A percentile compares a stretch with the other conserved stretches of the same genome.
phyloP scores from a whole-genome alignment of 2,797 vertebrate species.

The Balearica regulorum region DNA sequence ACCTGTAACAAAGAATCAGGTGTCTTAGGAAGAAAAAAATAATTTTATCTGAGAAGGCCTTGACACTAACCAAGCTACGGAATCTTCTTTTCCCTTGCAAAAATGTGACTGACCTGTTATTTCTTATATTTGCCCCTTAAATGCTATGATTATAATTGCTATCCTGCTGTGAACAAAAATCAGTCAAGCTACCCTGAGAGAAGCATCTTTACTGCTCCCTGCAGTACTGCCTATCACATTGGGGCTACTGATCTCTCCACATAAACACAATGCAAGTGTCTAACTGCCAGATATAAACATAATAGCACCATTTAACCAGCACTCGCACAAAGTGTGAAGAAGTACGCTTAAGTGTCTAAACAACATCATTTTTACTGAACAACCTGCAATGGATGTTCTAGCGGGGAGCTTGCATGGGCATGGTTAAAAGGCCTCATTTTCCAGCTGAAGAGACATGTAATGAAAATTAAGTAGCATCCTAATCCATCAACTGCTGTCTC shows the following conservation, averaged over 20 bases:
- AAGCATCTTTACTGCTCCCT: background rate
- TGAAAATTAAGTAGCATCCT: background rate
- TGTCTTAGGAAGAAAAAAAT: background rate
- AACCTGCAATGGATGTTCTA: slow-evolving; percentile 13
- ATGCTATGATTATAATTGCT: background rate
- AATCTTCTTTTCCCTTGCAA: background rate
- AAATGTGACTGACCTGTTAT: background rate
- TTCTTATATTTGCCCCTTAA: background rate
- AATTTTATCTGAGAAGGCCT: background rate
- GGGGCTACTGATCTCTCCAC: background rate
- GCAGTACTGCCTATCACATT: background rate
- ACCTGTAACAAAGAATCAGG: background rate
- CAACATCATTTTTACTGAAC: slow-evolving; percentile 36
- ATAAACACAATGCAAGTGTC: background rate
- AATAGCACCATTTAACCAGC: background rate
- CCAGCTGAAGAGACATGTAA: background rate
- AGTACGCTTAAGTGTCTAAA: background rate
- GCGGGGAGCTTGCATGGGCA: background rate
- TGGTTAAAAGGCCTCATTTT: background rate
- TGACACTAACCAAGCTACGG: background rate
- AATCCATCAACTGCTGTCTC: background rate
- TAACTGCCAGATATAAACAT: background rate
- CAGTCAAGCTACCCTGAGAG: background rate
- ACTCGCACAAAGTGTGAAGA: slow-evolving; percentile 9
- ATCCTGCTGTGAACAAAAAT: background rate